Evolutionary conservation across 1,140 invertebrate species (phyloP), one percentile per base, ranked within the genome.

Genomic region (Leptinotarsa defecta): DNA sequence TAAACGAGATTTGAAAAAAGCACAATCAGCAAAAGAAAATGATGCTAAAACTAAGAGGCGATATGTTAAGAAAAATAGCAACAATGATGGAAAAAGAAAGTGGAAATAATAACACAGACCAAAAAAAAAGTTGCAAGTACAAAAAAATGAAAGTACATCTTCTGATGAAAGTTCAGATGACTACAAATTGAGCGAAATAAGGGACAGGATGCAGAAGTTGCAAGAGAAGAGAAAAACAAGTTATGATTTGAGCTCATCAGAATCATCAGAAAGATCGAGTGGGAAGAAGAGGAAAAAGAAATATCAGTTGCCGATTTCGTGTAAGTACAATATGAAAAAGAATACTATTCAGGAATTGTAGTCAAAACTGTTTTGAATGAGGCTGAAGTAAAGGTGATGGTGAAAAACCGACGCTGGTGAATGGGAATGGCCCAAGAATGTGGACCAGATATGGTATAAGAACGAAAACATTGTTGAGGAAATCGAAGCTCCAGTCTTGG

Each of bases 381-480:
- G n/a, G 13, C 15, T 57, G 52, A 17, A 57, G 52, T 57, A 3
- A n/a, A 2, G 52, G 15, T 57, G n/a, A n/a, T 13, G 13, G 5
- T n/a, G 52, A n/a, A n/a, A 57, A 57, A n/a, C n/a, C n/a, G 15
- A 57, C 13, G 6, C 5, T 57, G 8, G 52, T 57, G 15, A 57
- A 57, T 57, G 52, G 52, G n/a, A n/a, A n/a, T 57, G 52, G 52
- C 11, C 52, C n/a, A 15, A 57, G n/a, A 15, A 57, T 17, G 52
- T 57, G 52, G 52, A 57, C 52, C 11, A 57, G 52, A 57, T 57
- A 17, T 57, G 52, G 52, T 57, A 57, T 57, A 57, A 57, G n/a
- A 57, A 57, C n/a, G 3, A 57, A 57, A 57, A 57, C 8, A 57
- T 57, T 17, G 52, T 57, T n/a, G 15, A 57, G 52, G n/a, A 57